Evolutionary conservation across 2,113 vertebrate genomes (phyloP), one percentile per base, ranked within the genome.

Genomic region (Sterna hirundo): DNA sequence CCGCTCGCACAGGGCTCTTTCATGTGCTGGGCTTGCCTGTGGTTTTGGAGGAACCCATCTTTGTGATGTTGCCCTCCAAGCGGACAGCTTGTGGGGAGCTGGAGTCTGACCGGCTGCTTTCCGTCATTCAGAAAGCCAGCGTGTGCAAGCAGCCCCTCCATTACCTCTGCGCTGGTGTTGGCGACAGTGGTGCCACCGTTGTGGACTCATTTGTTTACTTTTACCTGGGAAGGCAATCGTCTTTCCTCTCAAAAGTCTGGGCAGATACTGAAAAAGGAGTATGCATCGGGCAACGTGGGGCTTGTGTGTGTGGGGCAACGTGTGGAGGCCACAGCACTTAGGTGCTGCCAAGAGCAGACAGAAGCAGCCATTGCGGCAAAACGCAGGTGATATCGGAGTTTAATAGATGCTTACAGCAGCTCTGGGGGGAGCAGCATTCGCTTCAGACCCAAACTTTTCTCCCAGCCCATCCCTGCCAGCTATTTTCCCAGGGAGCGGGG

Each of bases 171-270:
- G 0, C 61, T 66, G 46, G 42, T 30, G 26, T 38, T 18, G 42
- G 68, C 42, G 76, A 82, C 40, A 21, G 47, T 4, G 32, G 15
- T 12, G 9, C 36, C 29, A 22, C 5, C 0, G 8, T 15, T 62
- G 78, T 15, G 71, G 21, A 20, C 44, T 52, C 36, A 3, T 57
- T 44, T 5, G 3, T 87, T 83, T 82, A 20, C 54, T 57, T 88
- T 42, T n/a, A 11, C 21, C 4, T 0, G 4, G 21, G 47, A 52
- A 82, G 22, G 12, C 1, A 2, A 14, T 62, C 1, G 1, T 60
- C 26, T n/a, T 90, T 47, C 25, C 52, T 88, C 42, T 71, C 55
- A n/a, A 21, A 75, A 68, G 32, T 29, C 34, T 10, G 5, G 38
- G 61, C 29, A 74, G 72, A 26, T 18, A 58, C 1, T 3, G 1